These are phyloP conservation scores for Xanthia togata DNA, from an alignment of 2,888 invertebrate species.

Conservation along the genomic window DNA sequence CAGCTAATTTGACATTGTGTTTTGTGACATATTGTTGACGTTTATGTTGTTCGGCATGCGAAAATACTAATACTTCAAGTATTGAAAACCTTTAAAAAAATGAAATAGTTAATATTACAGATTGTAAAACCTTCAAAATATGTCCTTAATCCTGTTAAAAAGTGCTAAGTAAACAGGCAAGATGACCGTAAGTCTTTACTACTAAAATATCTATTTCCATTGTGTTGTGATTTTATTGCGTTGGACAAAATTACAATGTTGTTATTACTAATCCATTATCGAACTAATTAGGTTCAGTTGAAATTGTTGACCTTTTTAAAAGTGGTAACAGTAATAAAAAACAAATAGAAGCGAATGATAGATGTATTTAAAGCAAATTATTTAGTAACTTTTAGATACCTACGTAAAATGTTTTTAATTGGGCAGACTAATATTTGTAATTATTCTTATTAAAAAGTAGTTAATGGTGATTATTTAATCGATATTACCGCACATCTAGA, in stretches of 20 bases:
- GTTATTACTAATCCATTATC: constrained; percentile 27
- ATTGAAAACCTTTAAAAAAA: constrained; percentile 15
- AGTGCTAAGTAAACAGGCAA: constrained; percentile 45
- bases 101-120: constrained; percentile 28
- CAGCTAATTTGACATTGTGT: not conserved
- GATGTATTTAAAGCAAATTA: not conserved
- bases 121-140: constrained; percentile 26
- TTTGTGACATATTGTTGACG: too few species aligned
- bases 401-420: not conserved
- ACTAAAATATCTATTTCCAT: not conserved
- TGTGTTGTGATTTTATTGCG: constrained; percentile 34
- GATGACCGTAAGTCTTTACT: constrained; percentile 62
- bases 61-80: constrained; percentile 12
- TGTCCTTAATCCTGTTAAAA: constrained; percentile 30
- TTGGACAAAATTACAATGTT: constrained; percentile 35
- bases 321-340: constrained; percentile 11
- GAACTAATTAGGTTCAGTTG: constrained; percentile 1
- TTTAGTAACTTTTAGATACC: not conserved
- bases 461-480: constrained; percentile 14
- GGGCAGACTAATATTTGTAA: constrained; percentile 6
- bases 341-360: not conserved
- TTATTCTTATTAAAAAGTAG: not conserved
- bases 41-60: constrained; percentile 16
- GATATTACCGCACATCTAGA: not conserved
- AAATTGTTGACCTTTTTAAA: constrained; percentile 12